Evolutionary conservation across 2,113 vertebrate genomes (phyloP), one percentile per base, ranked within the genome.

Genomic region (Acanthisitta chloris): DNA sequence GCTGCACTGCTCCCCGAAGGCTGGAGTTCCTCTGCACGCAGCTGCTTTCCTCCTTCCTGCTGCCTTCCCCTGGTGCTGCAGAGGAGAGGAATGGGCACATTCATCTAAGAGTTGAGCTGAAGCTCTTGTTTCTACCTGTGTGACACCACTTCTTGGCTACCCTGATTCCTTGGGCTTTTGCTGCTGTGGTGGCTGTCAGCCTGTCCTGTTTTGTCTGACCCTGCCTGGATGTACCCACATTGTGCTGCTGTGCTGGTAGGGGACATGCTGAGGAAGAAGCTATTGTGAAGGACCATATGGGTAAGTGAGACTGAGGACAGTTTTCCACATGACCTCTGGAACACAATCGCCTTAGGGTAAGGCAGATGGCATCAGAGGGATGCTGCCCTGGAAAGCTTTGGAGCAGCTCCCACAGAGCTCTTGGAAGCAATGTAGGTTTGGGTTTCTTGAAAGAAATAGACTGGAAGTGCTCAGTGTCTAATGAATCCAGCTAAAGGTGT

Each of bases 221-320:
- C 58, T 69, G 34, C 34, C 38, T 1, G 0, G 38, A 8, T 12
- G 5, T 7, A 12, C 20, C 19, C 14, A 3, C 16, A 1, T 69
- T 65, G 58, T 10, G 4, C 36, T 88, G n/a, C 67, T 85, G 43
- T 71, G 61, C 69, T 77, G 58, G 40, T 49, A 61, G 55, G 58
- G 52, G 42, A 29, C 46, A 29, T 3, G 0, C 45, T 58, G n/a
- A 42, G 76, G 45, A 72, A 52, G 51, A 92, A 33, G 12, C 29
- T 87, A n/a, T 76, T 1, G 0, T 40, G 36, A 72, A 65, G 52
- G 17, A 51, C 52, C 2, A 0, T 26, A 7, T 1, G 6, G 19
- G 8, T 69, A 18, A 38, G 48, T 54, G 49, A 81, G 31, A 33
- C n/a, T 81, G 43, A 45, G 38, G 33, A 15, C 29, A 45, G 16